A percentile compares a stretch with the other conserved stretches of the same genome.
These are phyloP conservation scores for Agriopis leucophaearia DNA, from an alignment of 2,888 invertebrate species.

Conservation along the genomic window DNA sequence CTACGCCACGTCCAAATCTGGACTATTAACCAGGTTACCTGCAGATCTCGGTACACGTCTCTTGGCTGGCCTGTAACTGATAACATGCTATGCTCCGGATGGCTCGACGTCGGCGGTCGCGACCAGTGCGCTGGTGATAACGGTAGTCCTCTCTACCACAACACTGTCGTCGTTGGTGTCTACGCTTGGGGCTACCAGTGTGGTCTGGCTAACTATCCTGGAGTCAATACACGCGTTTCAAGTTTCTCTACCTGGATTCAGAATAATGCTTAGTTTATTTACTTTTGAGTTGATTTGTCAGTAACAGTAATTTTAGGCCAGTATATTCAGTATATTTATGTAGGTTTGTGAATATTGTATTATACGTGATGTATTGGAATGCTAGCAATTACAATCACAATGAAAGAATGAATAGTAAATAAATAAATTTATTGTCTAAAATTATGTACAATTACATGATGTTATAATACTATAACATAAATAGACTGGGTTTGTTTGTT, in stretches of 20 bases:
- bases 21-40: constrained; percentile 54
- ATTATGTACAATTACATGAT: too few relatives aligned
- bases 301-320: too few relatives aligned
- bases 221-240: constrained; percentile 64
- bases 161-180: constrained; percentile 60
- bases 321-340: too few relatives aligned
- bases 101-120: constrained; percentile 64
- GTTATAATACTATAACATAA: too few relatives aligned
- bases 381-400: too few relatives aligned
- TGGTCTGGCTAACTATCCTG: constrained; percentile 56
- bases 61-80: constrained; percentile 46
- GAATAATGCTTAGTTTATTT: constrained; percentile 49
- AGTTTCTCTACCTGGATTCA: constrained; percentile 61
- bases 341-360: too few relatives aligned
- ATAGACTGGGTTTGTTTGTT: too few relatives aligned
- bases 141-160: constrained; percentile 66
- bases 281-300: not conserved
- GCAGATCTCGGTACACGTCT: constrained; percentile 51
- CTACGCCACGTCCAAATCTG: constrained; percentile 61
- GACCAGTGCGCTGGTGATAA: constrained; percentile 73
- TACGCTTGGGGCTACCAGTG: constrained; percentile 62
- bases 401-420: too few relatives aligned
- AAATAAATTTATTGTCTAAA: too few relatives aligned
- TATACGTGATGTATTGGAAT: too few relatives aligned
- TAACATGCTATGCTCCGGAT: constrained; percentile 55